Evolutionary conservation across 2,113 vertebrate genomes (phyloP), one percentile per base, ranked within the genome.

Genomic region (Thalassoma bifasciatum): DNA sequence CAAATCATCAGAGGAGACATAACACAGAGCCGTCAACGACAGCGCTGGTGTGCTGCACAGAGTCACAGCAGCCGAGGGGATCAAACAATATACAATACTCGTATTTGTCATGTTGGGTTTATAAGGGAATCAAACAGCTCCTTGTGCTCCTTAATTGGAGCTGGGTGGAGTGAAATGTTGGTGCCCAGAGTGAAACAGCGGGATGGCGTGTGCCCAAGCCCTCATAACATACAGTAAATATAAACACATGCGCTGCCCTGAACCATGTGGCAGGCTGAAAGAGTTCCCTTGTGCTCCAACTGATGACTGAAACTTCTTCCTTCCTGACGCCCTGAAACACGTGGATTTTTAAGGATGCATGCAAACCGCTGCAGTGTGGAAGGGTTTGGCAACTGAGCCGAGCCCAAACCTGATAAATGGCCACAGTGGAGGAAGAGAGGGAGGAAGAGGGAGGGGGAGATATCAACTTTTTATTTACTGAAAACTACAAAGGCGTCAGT

Each of bases 111-210:
- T 78, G 77, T 70, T 59, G 76, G 75, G 66, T 83, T 89, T 82
- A 74, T 57, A 78, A 77, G 78, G 56, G 88, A 93, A 88, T 93
- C 82, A 94, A 93, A 76, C 86, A 69, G 86, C 82, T 83, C 87
- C 86, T 93, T 94, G 91, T 94, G 86, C 79, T 89, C 82, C 82
- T 87, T 89, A 91, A 92, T 87, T 90, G 89, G 84, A 61, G 77
- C 36, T 87, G 89, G 88, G 87, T 81, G 88, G 89, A 90, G 90
- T 81, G 8, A 72, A 76, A 23, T 50, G 16, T 30, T 1, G 84
- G 86, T 86, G 81, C 87, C 84, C 73, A 76, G 72, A 82, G 87
- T 77, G 73, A 88, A 88, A 82, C 79, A 75, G 87, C 85, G 40
- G 81, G 88, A 79, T 83, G 84, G 84, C 75, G 36, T 61, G 66